Evolutionary conservation across 2,113 vertebrate genomes (phyloP), one percentile per base, ranked within the genome.

Genomic region (Lepus americanus): DNA sequence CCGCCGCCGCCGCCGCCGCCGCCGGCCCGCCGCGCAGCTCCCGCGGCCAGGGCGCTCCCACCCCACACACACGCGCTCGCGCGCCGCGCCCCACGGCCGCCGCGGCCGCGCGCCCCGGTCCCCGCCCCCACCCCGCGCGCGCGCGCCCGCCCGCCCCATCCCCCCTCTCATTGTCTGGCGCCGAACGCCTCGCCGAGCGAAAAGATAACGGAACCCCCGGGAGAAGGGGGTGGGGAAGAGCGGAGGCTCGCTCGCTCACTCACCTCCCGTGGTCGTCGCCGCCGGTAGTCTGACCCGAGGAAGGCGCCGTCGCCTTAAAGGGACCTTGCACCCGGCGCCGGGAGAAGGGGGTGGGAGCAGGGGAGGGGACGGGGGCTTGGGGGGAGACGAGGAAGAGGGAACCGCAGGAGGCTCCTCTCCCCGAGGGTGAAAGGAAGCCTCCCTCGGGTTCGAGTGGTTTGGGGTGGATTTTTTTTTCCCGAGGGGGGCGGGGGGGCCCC

Each of bases 211-310:
- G 96, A 97, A 97, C 96, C 97, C 96, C 96, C 96, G 90, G 96
- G 97, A 92, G 93, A 70, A 94, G 94, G 96, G 95, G 97, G 95
- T 94, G 96, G 96, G 90, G 90, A 96, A 95, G 88, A 89, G 89
- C 67, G 76, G 86, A 95, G 94, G 95, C 95, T 87, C 82, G 67
- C 89, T 89, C 92, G 61, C 89, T 97, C 51, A 97, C 98, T 98
- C 98, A 98, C 98, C 98, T 98, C 94, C 95, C 97, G 96, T 97
- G 95, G 96, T 94, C 89, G 96, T 89, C 93, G 95, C 96, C 96
- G 92, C 97, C 82, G 95, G 88, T 92, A 84, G 95, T 97, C 97
- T 95, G 96, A 97, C 96, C 96, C 96, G 96, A 95, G 79, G 93
- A 96, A 97, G 96, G 92, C 90, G 96, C 96, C 96, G 96, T 97